Percentiles rank a stretch among this genome's conserved stretches.
Evolutionary conservation across 2,113 vertebrate species (phyloP).

Genomic region (Gopherus flavomarginatus): DNA sequence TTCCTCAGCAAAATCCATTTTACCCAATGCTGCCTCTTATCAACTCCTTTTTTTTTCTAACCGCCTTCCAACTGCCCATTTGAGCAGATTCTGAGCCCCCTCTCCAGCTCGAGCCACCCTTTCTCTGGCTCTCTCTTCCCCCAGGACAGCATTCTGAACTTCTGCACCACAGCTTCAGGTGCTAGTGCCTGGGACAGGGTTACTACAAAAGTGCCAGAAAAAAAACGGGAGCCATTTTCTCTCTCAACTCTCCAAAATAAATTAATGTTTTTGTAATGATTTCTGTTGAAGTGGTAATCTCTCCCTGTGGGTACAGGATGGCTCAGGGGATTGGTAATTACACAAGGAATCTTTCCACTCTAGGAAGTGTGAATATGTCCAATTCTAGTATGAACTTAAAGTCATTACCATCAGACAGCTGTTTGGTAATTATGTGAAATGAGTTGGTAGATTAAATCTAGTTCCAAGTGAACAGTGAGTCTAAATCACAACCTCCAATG

Average conservation of each 20-base stretch:
- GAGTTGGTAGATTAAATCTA: constrained; percentile 52
- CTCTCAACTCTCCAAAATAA: constrained; percentile 34
- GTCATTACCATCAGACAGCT: constrained; percentile 60
- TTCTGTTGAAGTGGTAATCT: constrained; percentile 3
- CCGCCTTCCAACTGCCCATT: not conserved
- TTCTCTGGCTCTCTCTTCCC: no score
- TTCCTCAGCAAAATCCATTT: not conserved
- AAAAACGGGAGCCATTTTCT: constrained; percentile 35
- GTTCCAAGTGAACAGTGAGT: constrained; percentile 35
- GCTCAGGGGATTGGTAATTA: constrained; percentile 65
- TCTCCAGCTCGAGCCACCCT: no score
- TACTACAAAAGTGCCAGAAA: not conserved
- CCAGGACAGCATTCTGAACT: no score
- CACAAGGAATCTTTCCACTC: constrained; percentile 46
- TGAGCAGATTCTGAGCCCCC: no score
- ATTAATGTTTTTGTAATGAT: constrained; percentile 49
- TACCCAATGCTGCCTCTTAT: not conserved
- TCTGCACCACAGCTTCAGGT: no score
- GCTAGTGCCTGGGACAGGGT: no score
- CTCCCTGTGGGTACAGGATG: constrained; percentile 47
- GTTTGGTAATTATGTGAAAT: constrained; percentile 68
- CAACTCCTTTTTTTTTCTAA: not conserved
- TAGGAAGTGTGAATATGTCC: constrained; percentile 46
- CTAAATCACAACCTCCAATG: constrained; percentile 5
- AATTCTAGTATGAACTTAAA: constrained; percentile 61